A percentile compares a stretch with the other conserved stretches of the same genome.
phyloP scores from a whole-genome alignment of 2,888 invertebrate genomes.

The Adela reaumurella region DNA sequence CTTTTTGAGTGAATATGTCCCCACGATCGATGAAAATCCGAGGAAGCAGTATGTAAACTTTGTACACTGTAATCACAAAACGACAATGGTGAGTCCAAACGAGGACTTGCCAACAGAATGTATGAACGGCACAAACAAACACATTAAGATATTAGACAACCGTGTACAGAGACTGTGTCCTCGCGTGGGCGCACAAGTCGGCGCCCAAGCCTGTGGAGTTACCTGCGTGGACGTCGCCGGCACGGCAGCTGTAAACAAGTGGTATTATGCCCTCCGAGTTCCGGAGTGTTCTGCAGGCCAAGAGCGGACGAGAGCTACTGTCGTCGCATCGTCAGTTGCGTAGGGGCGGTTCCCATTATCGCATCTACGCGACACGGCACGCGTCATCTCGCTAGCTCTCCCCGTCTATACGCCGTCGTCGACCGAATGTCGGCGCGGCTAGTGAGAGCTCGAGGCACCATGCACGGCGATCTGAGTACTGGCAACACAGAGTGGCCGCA shows the following conservation, averaged over 20 bases:
- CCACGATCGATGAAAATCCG: too few species aligned
- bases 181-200: background rate
- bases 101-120: too few species aligned
- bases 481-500: conserved; percentile 53
- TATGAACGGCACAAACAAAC: too few species aligned
- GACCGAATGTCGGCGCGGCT: background rate
- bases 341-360: conserved; percentile 22
- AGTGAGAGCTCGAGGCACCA: conserved; percentile 45
- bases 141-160: too few species aligned
- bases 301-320: conserved; percentile 21
- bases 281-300: conserved; percentile 50
- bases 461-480: conserved; percentile 31
- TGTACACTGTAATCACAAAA: too few species aligned
- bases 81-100: too few species aligned
- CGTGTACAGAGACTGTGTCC: too few species aligned
- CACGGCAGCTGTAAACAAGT: conserved; percentile 42
- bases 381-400: too few species aligned
- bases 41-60: too few species aligned
- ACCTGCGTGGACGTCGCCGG: conserved; percentile 24
- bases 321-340: conserved; percentile 38
- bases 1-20: too few species aligned
- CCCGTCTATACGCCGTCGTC: background rate
- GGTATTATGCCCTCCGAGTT: conserved; percentile 52
- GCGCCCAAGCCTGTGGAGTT: conserved; percentile 21
- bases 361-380: too few species aligned